Base-by-base conservation (phyloP, 2,888 invertebrate genomes). In the Aphodius granarius region DNA sequence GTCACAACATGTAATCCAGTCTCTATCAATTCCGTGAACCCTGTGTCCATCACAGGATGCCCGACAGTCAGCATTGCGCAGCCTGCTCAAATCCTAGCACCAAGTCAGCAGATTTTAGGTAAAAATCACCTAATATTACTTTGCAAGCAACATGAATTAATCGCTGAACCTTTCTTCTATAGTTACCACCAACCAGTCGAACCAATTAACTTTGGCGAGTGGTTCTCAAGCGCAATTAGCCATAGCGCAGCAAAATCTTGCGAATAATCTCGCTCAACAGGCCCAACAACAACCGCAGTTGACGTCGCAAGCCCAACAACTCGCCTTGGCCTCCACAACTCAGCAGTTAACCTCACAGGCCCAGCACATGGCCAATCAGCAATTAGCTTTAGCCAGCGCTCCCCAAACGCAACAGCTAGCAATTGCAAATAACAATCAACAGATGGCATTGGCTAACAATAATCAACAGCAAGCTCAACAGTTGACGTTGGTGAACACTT, bases 1-100 rank as follows among this genome's bases (percentile, higher is more conserved):
- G 91, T 91, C 9, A 88, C 91, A n/a, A 87, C 87, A 15, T 85
- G 87, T 63, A 87, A 85, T 79, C 86, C 86, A 4, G 87, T 87
- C 1, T 85, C 87, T 23, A 87, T 88, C 63, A 88, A 87, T 78
- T 68, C 68, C 13, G 91, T 91, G 3, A 43, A 43, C 43, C 89
- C 90, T 5, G 91, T 91, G 4, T 90, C 91, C 5, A 89, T 91
- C 78, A 90, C 90, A 4, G 86, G 86, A 16, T 86, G 86, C 80
- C 91, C 91, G 0, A 89, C 91, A 74, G 91, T 91, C 3, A 91
- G 91, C 64, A 91, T 91, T 84, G 91, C 91, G 0, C 86, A 88
- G 23, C 89, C 89, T 3, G 89, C 89, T 66, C 89, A 89, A 80
- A 85, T 88, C 23, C 79, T 88, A 75, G 87, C 88, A 5, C 87